phyloP scores from a whole-genome alignment of 2,113 vertebrate genomes.

The Perognathus longimembris region DNA sequence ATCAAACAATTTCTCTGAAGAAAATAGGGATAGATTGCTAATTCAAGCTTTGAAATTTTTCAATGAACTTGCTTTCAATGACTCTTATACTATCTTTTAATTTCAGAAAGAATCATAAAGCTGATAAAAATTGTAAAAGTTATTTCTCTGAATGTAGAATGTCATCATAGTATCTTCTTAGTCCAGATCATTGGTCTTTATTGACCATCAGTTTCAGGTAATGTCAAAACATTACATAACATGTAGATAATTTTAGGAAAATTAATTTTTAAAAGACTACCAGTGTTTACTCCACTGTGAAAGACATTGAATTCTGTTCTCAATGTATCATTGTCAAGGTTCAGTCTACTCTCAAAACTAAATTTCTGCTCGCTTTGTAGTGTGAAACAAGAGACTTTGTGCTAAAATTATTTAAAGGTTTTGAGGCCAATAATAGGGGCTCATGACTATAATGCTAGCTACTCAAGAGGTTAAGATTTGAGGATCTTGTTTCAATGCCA shows the following conservation, averaged over 20 bases:
- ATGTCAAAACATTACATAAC: neutral
- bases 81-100: neutral
- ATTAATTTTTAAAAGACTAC: neutral
- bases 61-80: neutral
- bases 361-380: no score
- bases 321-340: no score
- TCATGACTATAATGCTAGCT: no score
- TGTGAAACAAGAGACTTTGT: no score
- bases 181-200: neutral
- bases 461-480: no score
- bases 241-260: neutral
- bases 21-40: neutral
- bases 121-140: no score
- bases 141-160: neutral
- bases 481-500: no score
- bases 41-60: neutral
- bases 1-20: neutral
- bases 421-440: no score
- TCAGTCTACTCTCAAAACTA: no score
- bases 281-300: no score
- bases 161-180: accelerated
- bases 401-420: no score
- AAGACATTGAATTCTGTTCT: no score
- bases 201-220: neutral
- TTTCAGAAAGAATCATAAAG: neutral